phyloP scores from a whole-genome alignment of 2,797 vertebrate genomes.

The Molossus molossus region DNA sequence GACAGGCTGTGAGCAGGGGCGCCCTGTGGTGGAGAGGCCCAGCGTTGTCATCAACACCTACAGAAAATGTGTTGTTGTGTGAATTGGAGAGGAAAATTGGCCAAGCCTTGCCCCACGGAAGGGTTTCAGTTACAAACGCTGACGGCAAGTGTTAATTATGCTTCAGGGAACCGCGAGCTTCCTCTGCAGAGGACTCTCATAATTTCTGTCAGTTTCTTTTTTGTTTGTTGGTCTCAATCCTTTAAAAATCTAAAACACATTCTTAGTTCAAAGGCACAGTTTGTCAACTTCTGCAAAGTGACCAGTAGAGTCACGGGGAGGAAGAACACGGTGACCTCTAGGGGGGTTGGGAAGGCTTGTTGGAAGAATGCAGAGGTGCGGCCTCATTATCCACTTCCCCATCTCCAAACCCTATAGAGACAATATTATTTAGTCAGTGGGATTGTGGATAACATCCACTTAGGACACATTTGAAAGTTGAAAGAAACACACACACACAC shows the following conservation, averaged over 20 bases:
- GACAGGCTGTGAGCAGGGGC: background rate
- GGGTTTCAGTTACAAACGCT: conserved; percentile 1
- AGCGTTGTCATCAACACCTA: background rate
- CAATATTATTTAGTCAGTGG: background rate
- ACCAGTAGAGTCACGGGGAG: background rate
- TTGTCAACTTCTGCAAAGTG: background rate
- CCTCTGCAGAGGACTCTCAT: background rate
- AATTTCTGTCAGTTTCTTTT: background rate
- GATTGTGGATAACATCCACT: background rate
- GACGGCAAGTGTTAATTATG: background rate
- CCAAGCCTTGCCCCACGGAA: background rate
- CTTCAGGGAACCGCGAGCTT: background rate
- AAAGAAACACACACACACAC: background rate
- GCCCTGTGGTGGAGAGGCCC: too few species aligned
- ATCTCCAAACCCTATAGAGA: background rate
- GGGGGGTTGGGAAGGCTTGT: background rate
- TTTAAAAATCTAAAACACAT: background rate
- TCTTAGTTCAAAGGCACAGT: background rate
- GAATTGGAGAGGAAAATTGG: background rate
- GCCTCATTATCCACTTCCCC: background rate
- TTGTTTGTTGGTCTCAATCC: background rate
- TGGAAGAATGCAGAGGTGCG: background rate
- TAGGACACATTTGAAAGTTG: background rate
- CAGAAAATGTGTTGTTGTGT: background rate
- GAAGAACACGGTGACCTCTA: accelerated